These are phyloP conservation scores for Drosophila yooni DNA, from an alignment of 2,888 invertebrate genomes.

Conservation along the genomic window DNA sequence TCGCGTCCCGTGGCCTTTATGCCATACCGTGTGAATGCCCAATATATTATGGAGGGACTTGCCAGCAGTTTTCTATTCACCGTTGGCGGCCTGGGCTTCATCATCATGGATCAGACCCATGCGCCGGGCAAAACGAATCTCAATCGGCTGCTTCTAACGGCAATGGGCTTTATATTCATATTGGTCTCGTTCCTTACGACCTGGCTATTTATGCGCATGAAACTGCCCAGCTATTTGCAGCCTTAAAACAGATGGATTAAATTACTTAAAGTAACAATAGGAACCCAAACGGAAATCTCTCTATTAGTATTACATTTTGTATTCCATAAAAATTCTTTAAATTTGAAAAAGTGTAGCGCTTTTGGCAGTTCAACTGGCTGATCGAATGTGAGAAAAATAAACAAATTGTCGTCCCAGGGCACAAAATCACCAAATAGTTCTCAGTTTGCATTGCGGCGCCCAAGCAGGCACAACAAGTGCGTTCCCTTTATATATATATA, in stretches of 20 bases:
- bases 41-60: slow-evolving; percentile 99
- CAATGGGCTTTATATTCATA: slow-evolving; percentile 95
- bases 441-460: slow-evolving; percentile 58
- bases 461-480: slow-evolving; percentile 30
- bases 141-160: slow-evolving; percentile 92
- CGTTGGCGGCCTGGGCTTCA: slow-evolving; percentile 97
- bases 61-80: slow-evolving; percentile 99
- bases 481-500: not conserved
- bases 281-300: slow-evolving; percentile 19
- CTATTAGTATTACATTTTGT: slow-evolving; percentile 42
- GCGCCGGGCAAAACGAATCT: slow-evolving; percentile 94
- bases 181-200: slow-evolving; percentile 97
- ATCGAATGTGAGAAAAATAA: not conserved
- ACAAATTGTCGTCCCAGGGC: slow-evolving; percentile 52
- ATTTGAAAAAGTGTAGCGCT: slow-evolving; percentile 10
- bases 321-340: not conserved
- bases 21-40: slow-evolving; percentile 99
- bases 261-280: not conserved
- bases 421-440: slow-evolving; percentile 19
- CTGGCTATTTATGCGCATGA: slow-evolving; percentile 99
- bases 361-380: not conserved
- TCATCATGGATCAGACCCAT: slow-evolving; percentile 97
- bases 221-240: slow-evolving; percentile 94
- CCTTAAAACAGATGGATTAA: slow-evolving; percentile 59
- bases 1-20: slow-evolving; percentile 98